Conservation (phyloP, 1,140 invertebrate species). For the Psilanteris sp. region DNA sequence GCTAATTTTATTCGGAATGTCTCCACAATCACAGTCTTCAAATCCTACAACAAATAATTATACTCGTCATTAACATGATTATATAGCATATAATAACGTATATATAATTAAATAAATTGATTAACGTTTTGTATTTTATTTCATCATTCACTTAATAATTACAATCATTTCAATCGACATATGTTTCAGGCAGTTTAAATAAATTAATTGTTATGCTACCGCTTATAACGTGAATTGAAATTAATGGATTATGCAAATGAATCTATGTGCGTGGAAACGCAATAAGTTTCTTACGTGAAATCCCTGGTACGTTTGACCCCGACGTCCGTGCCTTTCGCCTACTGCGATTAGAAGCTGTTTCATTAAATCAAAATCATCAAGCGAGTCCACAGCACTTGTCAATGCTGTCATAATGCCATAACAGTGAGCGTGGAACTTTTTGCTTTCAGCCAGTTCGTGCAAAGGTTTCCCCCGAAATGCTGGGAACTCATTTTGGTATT, state of each 20-base stretch:
- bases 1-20: slow-evolving; percentile 26
- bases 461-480: slow-evolving; percentile 30
- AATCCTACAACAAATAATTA: slow-evolving; percentile 25
- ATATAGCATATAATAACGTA: too few species aligned
- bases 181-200: too few species aligned
- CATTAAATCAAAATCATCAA: slow-evolving; percentile 60
- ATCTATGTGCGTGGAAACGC: too few species aligned
- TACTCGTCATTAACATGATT: slow-evolving; percentile 1
- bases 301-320: slow-evolving; percentile 14
- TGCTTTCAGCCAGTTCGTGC: slow-evolving; percentile 19
- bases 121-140: not conserved
- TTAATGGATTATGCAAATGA: slow-evolving; percentile 12
- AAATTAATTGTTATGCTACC: slow-evolving; percentile 8
- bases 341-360: slow-evolving; percentile 25
- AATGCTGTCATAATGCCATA: slow-evolving; percentile 38
- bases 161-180: too few species aligned
- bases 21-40: slow-evolving; percentile 23
- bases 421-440: slow-evolving; percentile 61
- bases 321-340: slow-evolving; percentile 55
- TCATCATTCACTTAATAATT: slow-evolving; percentile 14
- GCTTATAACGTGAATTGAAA: not conserved
- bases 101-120: not conserved
- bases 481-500: slow-evolving; percentile 52
- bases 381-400: slow-evolving; percentile 44
- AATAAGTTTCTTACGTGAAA: slow-evolving; percentile 49